Base-by-base conservation (phyloP, 2,113 vertebrate species). In the Onychorhynchus coronatus region DNA sequence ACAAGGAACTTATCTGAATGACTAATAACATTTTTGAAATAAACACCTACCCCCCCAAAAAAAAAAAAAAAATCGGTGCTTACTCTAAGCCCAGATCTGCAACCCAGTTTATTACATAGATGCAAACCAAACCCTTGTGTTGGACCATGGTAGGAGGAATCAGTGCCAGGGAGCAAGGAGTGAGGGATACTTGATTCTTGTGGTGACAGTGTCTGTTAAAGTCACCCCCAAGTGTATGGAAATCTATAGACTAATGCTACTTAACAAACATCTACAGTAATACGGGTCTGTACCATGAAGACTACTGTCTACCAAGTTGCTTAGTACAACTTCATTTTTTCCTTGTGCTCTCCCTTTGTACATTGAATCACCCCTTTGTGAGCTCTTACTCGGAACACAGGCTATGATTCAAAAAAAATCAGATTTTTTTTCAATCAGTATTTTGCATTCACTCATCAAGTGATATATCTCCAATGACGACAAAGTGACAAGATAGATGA, bases 321-420 rank as follows among this genome's bases (percentile, higher is more conserved):
- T 62, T 6, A 28, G 10, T 16, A 73, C 1, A 2, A 52, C 31
- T 72, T 20, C 0, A 0, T 13, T 50, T 58, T 52, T 90, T 63
- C 28, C 28, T 82, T 63, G 28, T 23, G 11, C 14, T 61, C 30
- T 41, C 20, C 17, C 31, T 77, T 39, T 49, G 25, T 20, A 23
- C 39, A 37, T 6, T 70, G n/a, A 70, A 88, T 12, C 14, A 56
- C 1, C 4, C 14, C 24, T 50, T 12, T 41, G 18, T 30, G 42
- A 90, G 7, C 3, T 72, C 41, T 77, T 58, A 46, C 8, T n/a
- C 1, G 0, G 33, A 83, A 78, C 21, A 50, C 3, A 56, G 9
- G 16, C 17, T 78, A 52, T 0, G 3, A 66, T 25, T 41, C 7
- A 59, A 91, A 93, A 88, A 18, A 73, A n/a, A n/a, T n/a, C 22